A percentile compares a stretch with the other conserved stretches of the same genome.
Conservation (phyloP, 2,888 invertebrate genomes). For the Apoda limacodes region DNA sequence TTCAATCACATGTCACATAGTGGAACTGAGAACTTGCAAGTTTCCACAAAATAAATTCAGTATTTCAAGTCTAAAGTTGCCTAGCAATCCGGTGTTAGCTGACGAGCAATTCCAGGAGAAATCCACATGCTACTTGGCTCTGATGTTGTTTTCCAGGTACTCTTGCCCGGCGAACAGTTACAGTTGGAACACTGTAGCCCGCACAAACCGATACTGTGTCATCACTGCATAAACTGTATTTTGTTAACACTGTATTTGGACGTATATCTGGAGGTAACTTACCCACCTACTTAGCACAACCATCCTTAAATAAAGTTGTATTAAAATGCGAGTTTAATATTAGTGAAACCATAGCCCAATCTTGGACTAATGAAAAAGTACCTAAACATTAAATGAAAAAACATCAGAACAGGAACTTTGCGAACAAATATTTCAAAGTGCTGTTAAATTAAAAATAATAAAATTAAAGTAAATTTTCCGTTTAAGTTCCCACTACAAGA, state of each 20-base stretch:
- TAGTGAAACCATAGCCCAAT: slow-evolving; percentile 2
- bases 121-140: not conserved
- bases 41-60: no score
- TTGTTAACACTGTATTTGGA: slow-evolving; percentile 12
- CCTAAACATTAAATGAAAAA: slow-evolving; percentile 12
- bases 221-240: slow-evolving; percentile 5
- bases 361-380: slow-evolving; percentile 12
- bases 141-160: slow-evolving; percentile 5
- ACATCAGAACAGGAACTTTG: slow-evolving; percentile 11
- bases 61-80: no score
- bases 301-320: slow-evolving; percentile 2
- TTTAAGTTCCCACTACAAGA: slow-evolving; percentile 14
- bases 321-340: slow-evolving; percentile 6
- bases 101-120: not conserved
- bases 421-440: slow-evolving; percentile 11
- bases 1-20: slow-evolving; percentile 7
- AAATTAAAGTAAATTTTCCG: slow-evolving; percentile 14
- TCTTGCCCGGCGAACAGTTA: slow-evolving; percentile 1
- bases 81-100: no score
- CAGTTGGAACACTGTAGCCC: slow-evolving; percentile 8
- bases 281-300: not conserved
- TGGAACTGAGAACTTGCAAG: slow-evolving; percentile 1
- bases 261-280: slow-evolving; percentile 10
- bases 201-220: slow-evolving; percentile 12
- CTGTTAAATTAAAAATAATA: slow-evolving; percentile 10